These are phyloP conservation scores for Willisornis vidua DNA, from an alignment of 2,113 vertebrate species.

Conservation along the genomic window DNA sequence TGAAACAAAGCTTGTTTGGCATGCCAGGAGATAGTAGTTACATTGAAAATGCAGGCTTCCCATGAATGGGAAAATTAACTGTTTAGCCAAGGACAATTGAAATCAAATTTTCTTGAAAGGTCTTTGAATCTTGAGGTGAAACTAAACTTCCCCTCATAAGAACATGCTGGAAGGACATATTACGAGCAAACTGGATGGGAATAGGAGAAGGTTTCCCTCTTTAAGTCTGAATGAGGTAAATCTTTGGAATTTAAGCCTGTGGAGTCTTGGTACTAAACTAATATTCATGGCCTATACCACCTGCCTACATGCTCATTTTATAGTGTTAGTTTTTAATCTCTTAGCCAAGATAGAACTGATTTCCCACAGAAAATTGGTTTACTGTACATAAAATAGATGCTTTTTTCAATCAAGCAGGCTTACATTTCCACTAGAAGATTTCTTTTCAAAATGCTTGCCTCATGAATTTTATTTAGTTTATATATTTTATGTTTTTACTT, in stretches of 20 bases:
- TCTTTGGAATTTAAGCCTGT: neutral
- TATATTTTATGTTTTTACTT: neutral
- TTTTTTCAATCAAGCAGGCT: neutral
- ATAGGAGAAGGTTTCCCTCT: neutral
- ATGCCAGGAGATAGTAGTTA: neutral
- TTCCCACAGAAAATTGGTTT: neutral
- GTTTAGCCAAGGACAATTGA: neutral
- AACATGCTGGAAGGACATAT: fast-evolving
- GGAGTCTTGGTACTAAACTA: neutral
- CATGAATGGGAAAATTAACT: neutral
- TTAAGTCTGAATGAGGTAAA: neutral
- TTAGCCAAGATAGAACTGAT: neutral
- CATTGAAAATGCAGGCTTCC: neutral
- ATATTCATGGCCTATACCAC: neutral
- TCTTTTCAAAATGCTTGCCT: neutral
- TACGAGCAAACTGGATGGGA: neutral
- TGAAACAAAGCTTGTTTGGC: neutral
- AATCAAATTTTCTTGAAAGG: neutral
- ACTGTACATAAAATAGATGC: neutral
- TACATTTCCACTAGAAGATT: neutral
- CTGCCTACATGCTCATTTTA: neutral
- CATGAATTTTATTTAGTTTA: neutral
- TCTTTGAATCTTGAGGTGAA: neutral
- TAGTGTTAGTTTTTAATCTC: neutral
- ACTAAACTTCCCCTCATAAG: neutral